A percentile compares a stretch with the other conserved stretches of the same genome.
Evolutionary conservation across 2,888 invertebrate species (phyloP).

Genomic region (Caenorhabditis becei): DNA sequence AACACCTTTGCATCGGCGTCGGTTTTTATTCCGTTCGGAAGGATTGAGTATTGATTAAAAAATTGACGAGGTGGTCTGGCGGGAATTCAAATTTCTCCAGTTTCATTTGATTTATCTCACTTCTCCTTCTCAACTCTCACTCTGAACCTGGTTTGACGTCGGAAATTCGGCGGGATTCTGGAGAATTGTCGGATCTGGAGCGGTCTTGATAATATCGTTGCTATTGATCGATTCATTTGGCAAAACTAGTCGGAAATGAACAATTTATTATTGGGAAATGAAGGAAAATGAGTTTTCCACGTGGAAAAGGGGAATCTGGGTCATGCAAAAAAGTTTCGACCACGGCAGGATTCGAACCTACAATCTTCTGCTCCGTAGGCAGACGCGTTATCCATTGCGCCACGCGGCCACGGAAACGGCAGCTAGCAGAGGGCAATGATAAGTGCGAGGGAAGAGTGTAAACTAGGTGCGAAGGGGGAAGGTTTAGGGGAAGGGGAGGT

Average conservation of each 20-base stretch:
- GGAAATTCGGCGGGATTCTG: neutral
- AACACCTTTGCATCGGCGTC: conserved; percentile 52
- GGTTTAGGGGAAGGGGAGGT: neutral
- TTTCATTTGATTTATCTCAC: conserved; percentile 7
- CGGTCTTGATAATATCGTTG: conserved; percentile 29
- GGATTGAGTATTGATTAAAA: conserved; percentile 30
- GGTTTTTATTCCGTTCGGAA: conserved; percentile 37
- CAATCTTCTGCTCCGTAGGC: conserved; percentile 83
- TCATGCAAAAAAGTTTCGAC: conserved; percentile 66
- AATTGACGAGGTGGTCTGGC: conserved; percentile 27
- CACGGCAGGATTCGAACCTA: conserved; percentile 81
- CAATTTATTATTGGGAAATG: neutral
- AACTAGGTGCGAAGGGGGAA: neutral
- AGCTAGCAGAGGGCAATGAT: neutral
- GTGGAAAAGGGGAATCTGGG: too few species aligned
- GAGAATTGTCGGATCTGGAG: conserved; percentile 19
- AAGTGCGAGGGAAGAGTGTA: neutral
- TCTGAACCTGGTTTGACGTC: neutral
- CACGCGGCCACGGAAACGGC: conserved; percentile 67
- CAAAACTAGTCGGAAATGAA: neutral
- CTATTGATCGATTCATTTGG: conserved; percentile 38
- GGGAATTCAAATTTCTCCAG: neutral
- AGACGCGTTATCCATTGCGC: conserved; percentile 82
- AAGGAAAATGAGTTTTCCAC: neutral
- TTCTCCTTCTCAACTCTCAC: conserved; percentile 19